Evolutionary conservation across 2,888 invertebrate genomes (phyloP), one percentile per base, ranked within the genome.

Genomic region (Hololepta plana): DNA sequence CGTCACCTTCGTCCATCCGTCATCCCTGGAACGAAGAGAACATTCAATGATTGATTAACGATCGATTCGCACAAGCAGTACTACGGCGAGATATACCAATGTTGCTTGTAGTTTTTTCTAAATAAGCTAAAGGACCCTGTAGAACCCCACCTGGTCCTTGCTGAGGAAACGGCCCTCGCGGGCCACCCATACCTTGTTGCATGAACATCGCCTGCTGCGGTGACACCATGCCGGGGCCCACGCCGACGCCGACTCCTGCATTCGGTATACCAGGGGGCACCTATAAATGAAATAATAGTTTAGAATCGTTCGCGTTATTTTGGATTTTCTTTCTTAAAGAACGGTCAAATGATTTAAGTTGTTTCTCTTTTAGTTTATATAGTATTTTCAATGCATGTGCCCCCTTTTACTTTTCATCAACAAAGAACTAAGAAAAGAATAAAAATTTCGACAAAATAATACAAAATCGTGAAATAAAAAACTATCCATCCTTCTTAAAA

Each of bases 81-180:
- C 4, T 20, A n/a, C n/a, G n/a, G n/a, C n/a, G n/a, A n/a, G n/a
- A n/a, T n/a, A n/a, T 29, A 67, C 70, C 85, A 67, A 87, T 85
- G 58, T 82, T 85, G 57, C 82, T 82, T 44, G 85, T 80, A 36
- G 84, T 84, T 61, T 85, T 84, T 60, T 87, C 85, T 33, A 88
- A 59, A 47, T 75, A 85, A 1, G 85, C 85, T 34, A 87, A 60
- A 1, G 85, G 87, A 4, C 85, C 84, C 38, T 81, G 82, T 28
- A 82, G 59, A 2, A 74, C 62, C 33, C 60, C 55, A 23, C 48
- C 51, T 2, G 60, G 60, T 26, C 51, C 52, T 38, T 53, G 55
- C 42, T 65, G 65, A 4, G 24, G 28, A 44, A 53, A 55, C 35
- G 57, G 56, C 1, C 60, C 60, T 8, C 64, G 55, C 1, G 64